Conservation (phyloP, 2,797 vertebrate species). For the Tachyglossus aculeatus region DNA sequence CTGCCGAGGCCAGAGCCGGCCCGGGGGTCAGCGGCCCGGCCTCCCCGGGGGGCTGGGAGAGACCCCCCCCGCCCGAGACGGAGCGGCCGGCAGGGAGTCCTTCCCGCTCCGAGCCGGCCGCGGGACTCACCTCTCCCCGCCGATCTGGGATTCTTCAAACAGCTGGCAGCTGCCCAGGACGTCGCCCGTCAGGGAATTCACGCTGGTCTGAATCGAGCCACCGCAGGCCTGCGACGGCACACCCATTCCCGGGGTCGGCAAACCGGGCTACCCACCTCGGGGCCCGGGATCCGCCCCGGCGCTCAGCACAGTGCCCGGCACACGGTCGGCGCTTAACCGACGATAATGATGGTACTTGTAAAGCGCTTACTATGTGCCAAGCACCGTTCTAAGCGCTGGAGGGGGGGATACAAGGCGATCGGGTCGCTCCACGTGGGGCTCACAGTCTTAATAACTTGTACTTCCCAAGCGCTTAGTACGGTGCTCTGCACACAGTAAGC, state of each 20-base stretch:
- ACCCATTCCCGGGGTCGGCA: background rate
- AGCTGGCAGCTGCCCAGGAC: conserved; percentile 90
- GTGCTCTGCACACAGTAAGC: too few relatives aligned
- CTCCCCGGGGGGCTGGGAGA: background rate
- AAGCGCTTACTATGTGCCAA: too few relatives aligned
- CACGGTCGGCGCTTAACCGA: too few relatives aligned
- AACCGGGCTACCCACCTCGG: background rate
- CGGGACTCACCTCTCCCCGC: conserved; percentile 89
- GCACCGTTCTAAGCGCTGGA: too few relatives aligned
- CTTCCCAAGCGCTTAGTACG: too few relatives aligned
- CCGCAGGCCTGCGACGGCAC: conserved; percentile 85
- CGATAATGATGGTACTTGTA: too few relatives aligned
- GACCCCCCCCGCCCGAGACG: background rate
- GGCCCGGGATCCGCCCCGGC: background rate
- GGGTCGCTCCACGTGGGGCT: too few relatives aligned
- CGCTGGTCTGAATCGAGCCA: conserved; percentile 96
- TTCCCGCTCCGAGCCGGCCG: background rate
- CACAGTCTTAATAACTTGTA: too few relatives aligned
- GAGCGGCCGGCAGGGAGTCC: too few relatives aligned
- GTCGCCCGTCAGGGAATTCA: conserved; percentile 80
- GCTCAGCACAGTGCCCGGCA: too few relatives aligned
- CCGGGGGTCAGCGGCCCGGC: background rate
- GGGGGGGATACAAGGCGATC: too few relatives aligned
- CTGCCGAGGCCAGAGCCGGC: conserved; percentile 57
- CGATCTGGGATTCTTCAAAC: conserved; percentile 96